These are phyloP conservation scores for Cryptoblepharus egeriae DNA, from an alignment of 2,797 vertebrate species.

Conservation along the genomic window DNA sequence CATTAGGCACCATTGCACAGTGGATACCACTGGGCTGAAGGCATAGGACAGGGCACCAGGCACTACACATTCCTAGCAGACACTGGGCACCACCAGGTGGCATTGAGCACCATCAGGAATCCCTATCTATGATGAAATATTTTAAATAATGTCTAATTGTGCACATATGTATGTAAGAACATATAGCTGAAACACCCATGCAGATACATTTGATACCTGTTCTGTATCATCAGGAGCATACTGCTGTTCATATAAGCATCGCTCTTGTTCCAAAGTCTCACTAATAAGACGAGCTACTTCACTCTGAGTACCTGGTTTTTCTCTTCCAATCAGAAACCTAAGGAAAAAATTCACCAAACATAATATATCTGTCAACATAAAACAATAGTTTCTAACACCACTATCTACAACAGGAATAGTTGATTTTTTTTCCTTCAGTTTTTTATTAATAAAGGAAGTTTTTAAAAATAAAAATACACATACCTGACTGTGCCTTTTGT, in stretches of 20 bases:
- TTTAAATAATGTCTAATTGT: neutral
- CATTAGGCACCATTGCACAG: no score
- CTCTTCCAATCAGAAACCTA: constrained; percentile 93
- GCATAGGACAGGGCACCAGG: no score
- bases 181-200: neutral
- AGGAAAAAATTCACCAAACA: neutral
- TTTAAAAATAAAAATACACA: constrained; percentile 14
- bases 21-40: no score
- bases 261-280: constrained; percentile 92
- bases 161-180: no score
- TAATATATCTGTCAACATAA: constrained; percentile 29
- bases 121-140: neutral
- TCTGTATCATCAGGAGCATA: constrained; percentile 82
- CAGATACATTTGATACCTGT: constrained; percentile 63
- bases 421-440: neutral
- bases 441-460: neutral
- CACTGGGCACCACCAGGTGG: no score
- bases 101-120: no score
- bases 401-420: neutral
- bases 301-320: constrained; percentile 91
- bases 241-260: constrained; percentile 85
- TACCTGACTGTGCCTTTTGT: constrained; percentile 92
- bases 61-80: no score
- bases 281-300: constrained; percentile 93
- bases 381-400: neutral